These are phyloP conservation scores for Polyommatus icarus DNA, from an alignment of 2,888 invertebrate species.

Conservation along the genomic window DNA sequence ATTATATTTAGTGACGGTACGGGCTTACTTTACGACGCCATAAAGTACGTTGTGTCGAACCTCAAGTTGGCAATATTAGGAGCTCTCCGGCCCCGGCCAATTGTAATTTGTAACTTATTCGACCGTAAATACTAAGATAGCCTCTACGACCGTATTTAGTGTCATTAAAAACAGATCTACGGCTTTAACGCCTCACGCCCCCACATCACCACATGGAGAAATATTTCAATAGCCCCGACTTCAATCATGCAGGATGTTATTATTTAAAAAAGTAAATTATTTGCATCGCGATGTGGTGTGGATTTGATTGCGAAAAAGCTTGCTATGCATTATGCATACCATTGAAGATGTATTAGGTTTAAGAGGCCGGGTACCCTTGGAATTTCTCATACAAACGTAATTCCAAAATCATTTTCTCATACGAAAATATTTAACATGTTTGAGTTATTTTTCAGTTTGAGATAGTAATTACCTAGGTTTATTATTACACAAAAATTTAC, in stretches of 20 bases:
- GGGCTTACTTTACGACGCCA: conserved; percentile 68
- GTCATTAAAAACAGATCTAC: conserved; percentile 52
- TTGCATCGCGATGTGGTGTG: neutral
- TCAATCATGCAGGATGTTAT: conserved; percentile 9
- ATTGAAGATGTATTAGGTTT: neutral
- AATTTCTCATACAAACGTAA: too few relatives aligned
- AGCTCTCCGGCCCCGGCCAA: conserved; percentile 56
- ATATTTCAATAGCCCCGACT: conserved; percentile 3
- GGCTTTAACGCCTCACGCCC: conserved; percentile 38
- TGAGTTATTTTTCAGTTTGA: too few relatives aligned
- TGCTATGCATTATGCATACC: neutral
- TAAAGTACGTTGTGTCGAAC: conserved; percentile 64
- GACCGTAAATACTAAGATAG: conserved; percentile 63
- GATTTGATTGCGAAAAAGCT: neutral
- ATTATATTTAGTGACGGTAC: conserved; percentile 68
- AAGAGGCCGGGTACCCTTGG: too few relatives aligned
- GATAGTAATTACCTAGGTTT: too few relatives aligned
- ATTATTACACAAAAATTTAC: too few relatives aligned
- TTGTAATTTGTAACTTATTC: conserved; percentile 66
- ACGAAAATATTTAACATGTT: too few relatives aligned
- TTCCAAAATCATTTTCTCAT: too few relatives aligned
- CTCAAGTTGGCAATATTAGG: conserved; percentile 66
- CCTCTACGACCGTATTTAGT: conserved; percentile 45
- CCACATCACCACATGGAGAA: neutral
- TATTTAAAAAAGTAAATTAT: neutral